Evolutionary conservation across 1,140 invertebrate genomes (phyloP).

Genomic region (Oncopodura yosiiana): DNA sequence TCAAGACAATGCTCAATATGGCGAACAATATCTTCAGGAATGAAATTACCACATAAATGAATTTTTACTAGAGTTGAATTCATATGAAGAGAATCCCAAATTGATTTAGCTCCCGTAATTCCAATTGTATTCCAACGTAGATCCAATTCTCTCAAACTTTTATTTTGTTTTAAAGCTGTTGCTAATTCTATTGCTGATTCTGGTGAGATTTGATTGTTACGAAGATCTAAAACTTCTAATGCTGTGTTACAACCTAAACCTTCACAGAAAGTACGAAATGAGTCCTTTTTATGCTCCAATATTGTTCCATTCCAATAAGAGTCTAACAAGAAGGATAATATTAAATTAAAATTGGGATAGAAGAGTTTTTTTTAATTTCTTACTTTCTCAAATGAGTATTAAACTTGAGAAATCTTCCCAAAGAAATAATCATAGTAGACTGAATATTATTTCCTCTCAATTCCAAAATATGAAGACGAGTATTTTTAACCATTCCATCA

Average conservation of each 20-base stretch:
- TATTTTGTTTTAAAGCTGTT: slow-evolving; percentile 38
- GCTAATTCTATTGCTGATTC: slow-evolving; percentile 37
- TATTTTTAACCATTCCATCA: slow-evolving; percentile 38
- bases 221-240: slow-evolving; percentile 40
- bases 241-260: slow-evolving; percentile 40
- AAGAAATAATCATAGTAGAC: slow-evolving; percentile 36
- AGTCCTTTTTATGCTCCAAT: slow-evolving; percentile 38
- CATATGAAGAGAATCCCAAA: slow-evolving; percentile 38
- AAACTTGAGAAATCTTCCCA: slow-evolving; percentile 39
- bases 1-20: slow-evolving; percentile 35
- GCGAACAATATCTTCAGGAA: slow-evolving; percentile 40
- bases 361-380: slow-evolving; percentile 1
- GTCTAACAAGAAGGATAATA: slow-evolving; percentile 4
- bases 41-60: slow-evolving; percentile 41
- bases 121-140: slow-evolving; percentile 44
- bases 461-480: slow-evolving; percentile 38
- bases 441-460: slow-evolving; percentile 43
- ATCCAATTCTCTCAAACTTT: slow-evolving; percentile 39
- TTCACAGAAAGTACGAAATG: slow-evolving; percentile 40
- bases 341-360: not conserved
- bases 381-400: slow-evolving; percentile 31
- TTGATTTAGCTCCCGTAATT: slow-evolving; percentile 38
- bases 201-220: slow-evolving; percentile 42
- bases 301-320: slow-evolving; percentile 39
- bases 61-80: slow-evolving; percentile 39